A percentile compares a stretch with the other conserved stretches of the same genome.
These are phyloP conservation scores for Poicephalus gulielmi DNA, from an alignment of 2,113 vertebrate genomes.

Conservation along the genomic window DNA sequence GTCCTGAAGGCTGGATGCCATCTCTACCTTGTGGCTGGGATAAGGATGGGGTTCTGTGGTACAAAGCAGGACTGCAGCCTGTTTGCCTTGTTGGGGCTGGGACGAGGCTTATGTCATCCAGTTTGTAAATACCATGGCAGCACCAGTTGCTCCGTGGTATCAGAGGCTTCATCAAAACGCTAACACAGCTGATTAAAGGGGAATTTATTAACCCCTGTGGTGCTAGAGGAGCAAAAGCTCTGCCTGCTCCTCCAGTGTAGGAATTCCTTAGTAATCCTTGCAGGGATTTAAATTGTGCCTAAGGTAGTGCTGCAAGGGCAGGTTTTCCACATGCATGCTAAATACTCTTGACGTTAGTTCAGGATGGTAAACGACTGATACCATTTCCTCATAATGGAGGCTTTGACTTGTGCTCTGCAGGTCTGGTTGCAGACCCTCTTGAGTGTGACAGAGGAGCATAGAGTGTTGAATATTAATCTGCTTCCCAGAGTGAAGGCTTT, in stretches of 20 bases:
- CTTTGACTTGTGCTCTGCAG: neutral
- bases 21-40: fast-evolving
- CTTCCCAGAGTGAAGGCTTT: neutral
- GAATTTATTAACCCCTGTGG: neutral
- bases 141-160: neutral
- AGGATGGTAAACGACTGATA: neutral
- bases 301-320: neutral
- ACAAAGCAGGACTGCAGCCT: neutral
- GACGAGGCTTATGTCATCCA: neutral
- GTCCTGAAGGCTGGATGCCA: neutral
- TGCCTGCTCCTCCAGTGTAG: neutral
- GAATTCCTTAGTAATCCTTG: neutral
- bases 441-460: neutral
- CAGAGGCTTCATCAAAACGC: neutral
- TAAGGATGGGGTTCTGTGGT: neutral
- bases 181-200: neutral
- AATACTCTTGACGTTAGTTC: neutral
- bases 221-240: neutral
- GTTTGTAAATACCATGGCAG: neutral
- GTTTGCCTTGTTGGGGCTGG: neutral
- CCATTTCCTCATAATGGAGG: fast-evolving
- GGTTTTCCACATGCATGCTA: neutral
- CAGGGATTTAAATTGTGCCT: neutral
- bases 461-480: neutral
- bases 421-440: neutral